Percentiles rank a stretch among this genome's conserved stretches.
Conservation (phyloP, 2,888 invertebrate genomes). For the Corythucha ciliata region DNA sequence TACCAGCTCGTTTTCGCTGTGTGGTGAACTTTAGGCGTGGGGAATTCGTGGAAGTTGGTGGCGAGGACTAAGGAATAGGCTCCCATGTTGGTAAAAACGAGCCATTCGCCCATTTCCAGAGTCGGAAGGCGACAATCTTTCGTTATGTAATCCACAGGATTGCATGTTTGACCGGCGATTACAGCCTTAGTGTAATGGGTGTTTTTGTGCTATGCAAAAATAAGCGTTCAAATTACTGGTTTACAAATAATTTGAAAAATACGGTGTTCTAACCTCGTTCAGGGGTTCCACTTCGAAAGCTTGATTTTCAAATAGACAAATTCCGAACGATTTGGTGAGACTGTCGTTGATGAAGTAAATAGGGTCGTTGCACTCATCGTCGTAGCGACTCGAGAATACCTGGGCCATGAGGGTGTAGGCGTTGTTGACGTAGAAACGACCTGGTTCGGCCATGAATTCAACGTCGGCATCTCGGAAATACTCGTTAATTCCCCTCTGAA, state of each 20-base stretch:
- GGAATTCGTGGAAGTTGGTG: slow-evolving; percentile 91
- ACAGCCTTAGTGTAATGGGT: slow-evolving; percentile 58
- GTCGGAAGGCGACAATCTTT: no score
- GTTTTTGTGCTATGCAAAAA: no score
- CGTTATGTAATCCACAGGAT: background rate
- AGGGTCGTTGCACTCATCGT: no score
- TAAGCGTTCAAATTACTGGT: no score
- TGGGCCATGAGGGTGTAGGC: slow-evolving; percentile 85
- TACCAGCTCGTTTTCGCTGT: no score
- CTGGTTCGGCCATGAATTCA: slow-evolving; percentile 89
- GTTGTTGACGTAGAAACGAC: slow-evolving; percentile 89
- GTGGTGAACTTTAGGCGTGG: slow-evolving; percentile 59
- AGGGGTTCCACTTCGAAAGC: no score
- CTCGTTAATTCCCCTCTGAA: slow-evolving; percentile 11
- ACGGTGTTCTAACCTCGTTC: no score
- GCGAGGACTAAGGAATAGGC: slow-evolving; percentile 94
- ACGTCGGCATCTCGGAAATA: slow-evolving; percentile 47
- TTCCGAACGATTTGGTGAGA: slow-evolving; percentile 97
- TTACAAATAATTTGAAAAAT: no score
- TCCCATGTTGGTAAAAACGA: slow-evolving; percentile 92
- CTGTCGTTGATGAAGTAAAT: slow-evolving; percentile 99
- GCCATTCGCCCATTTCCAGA: slow-evolving; percentile 74
- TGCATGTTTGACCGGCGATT: no score
- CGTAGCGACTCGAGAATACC: no score
- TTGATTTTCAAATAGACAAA: slow-evolving; percentile 92